These are phyloP conservation scores for Heliconius ismenius DNA, from an alignment of 2,888 invertebrate genomes.

Conservation along the genomic window DNA sequence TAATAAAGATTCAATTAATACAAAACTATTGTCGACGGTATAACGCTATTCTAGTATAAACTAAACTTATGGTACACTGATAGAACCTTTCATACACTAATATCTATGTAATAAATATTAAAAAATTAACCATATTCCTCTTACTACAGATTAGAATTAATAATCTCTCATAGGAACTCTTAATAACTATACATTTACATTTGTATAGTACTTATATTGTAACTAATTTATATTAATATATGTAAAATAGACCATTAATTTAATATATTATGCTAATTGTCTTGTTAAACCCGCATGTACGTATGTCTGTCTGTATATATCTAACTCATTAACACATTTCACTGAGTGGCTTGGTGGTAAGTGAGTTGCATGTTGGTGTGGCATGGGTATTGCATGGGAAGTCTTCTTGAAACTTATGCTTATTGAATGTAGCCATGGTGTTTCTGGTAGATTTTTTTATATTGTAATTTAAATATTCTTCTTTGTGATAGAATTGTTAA, in stretches of 20 bases:
- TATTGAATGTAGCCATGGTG: constrained; percentile 14
- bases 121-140: not conserved
- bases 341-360: constrained; percentile 34
- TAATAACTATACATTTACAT: constrained; percentile 8
- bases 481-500: not conserved
- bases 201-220: not conserved
- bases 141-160: not conserved
- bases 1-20: constrained; percentile 16
- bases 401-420: constrained; percentile 6
- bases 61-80: not conserved
- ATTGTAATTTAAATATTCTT: not conserved
- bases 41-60: constrained; percentile 4
- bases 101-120: not conserved
- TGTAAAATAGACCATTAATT: constrained; percentile 20
- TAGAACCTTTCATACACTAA: constrained; percentile 15
- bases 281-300: constrained; percentile 23
- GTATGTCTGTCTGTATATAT: constrained; percentile 20
- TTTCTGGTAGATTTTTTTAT: constrained; percentile 9
- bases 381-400: constrained; percentile 29
- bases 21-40: not conserved
- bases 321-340: constrained; percentile 35
- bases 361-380: constrained; percentile 29
- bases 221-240: constrained; percentile 6
- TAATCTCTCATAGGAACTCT: not conserved
- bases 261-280: constrained; percentile 27